Evolutionary conservation across 2,888 invertebrate species (phyloP).

Genomic region (Gastracanthus pulcherrimus): DNA sequence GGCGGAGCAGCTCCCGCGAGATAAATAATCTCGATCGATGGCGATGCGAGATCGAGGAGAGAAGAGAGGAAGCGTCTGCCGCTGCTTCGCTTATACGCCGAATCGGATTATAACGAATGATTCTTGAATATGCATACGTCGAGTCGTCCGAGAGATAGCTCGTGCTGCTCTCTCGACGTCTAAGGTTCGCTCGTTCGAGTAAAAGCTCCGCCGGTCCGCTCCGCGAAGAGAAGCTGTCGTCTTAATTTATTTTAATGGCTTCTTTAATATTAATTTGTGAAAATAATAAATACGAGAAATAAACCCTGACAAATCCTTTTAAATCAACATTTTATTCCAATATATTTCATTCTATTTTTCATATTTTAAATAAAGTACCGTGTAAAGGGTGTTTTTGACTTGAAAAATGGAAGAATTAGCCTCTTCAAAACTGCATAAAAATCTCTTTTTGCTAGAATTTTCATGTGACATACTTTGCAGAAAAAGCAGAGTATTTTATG

Average conservation of each 20-base stretch:
- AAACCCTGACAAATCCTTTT: too few relatives aligned
- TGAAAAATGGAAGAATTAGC: slow-evolving; percentile 13
- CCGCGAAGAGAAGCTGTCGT: background rate
- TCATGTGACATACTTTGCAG: background rate
- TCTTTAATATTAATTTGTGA: background rate
- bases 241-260: background rate
- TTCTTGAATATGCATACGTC: slow-evolving; percentile 48
- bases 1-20: background rate
- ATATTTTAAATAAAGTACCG: background rate
- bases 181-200: background rate
- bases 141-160: background rate
- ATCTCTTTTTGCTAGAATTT: slow-evolving; percentile 38
- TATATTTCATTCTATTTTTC: background rate
- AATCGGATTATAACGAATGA: slow-evolving; percentile 18
- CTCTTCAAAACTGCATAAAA: slow-evolving; percentile 22
- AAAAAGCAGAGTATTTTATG: slow-evolving; percentile 6
- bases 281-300: background rate
- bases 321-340: too few relatives aligned
- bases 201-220: background rate
- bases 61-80: background rate
- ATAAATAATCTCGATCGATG: slow-evolving; percentile 11
- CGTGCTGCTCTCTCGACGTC: background rate
- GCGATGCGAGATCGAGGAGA: too few relatives aligned
- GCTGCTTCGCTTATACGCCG: background rate
- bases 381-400: background rate